Percentiles rank a stretch among this genome's conserved stretches.
Conservation (phyloP, 2,797 vertebrate genomes). For the Florisuga fusca region DNA sequence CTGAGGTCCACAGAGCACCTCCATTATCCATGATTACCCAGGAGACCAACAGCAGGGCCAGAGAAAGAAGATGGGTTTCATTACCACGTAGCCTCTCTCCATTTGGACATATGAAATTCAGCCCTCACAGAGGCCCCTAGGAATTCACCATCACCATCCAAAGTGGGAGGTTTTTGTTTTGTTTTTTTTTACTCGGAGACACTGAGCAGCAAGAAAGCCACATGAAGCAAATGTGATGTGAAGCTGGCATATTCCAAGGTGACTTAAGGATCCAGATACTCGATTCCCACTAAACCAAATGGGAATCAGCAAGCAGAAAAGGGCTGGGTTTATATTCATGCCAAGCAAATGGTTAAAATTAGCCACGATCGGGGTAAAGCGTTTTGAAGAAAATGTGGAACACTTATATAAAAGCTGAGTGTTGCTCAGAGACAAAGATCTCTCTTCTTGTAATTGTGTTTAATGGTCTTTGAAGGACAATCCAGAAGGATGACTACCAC, state of each 20-base stretch:
- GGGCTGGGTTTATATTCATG: constrained; percentile 3
- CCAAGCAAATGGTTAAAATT: constrained; percentile 58
- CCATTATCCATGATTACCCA: neutral
- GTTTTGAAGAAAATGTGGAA: constrained; percentile 58
- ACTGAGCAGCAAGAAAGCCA: neutral
- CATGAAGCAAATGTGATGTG: neutral
- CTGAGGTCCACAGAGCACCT: neutral
- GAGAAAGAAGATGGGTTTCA: constrained; percentile 9
- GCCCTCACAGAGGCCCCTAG: constrained; percentile 40
- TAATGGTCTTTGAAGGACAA: constrained; percentile 62
- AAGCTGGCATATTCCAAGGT: constrained; percentile 45
- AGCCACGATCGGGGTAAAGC: constrained; percentile 22
- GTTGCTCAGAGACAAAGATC: constrained; percentile 57
- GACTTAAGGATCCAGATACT: constrained; percentile 50
- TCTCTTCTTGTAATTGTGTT: constrained; percentile 66
- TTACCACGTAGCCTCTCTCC: neutral
- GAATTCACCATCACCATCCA: constrained; percentile 41
- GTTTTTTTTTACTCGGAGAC: neutral
- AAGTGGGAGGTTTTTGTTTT: neutral
- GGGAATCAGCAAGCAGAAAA: constrained; percentile 43
- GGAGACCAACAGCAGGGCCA: neutral
- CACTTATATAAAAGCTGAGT: constrained; percentile 62
- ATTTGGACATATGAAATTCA: constrained; percentile 13
- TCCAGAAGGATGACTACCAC: constrained; percentile 62
- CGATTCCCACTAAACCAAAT: constrained; percentile 35